phyloP scores from a whole-genome alignment of 2,888 invertebrate genomes.

The Operophtera brumata region DNA sequence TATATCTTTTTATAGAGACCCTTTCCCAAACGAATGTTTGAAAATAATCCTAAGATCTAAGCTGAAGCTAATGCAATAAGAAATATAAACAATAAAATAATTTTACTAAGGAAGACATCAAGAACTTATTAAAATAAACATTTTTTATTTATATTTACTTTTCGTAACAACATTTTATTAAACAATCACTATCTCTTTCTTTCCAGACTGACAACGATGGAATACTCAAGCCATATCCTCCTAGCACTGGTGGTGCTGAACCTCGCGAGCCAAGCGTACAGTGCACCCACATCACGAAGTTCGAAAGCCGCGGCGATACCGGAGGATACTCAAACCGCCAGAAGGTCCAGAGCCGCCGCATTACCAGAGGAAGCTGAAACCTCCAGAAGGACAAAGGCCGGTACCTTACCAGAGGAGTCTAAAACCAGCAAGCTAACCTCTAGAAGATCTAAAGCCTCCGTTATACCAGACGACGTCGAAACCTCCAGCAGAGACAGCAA shows the following conservation, averaged over 20 bases:
- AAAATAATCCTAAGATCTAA: too few relatives aligned
- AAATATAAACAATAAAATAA: too few relatives aligned
- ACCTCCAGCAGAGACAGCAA: slow-evolving; percentile 56
- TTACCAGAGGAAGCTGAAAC: slow-evolving; percentile 2
- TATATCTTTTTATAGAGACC: too few relatives aligned
- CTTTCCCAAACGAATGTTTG: too few relatives aligned
- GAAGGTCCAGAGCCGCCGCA: slow-evolving; percentile 35
- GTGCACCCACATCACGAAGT: slow-evolving; percentile 58
- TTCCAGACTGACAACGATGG: slow-evolving; percentile 63
- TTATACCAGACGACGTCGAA: slow-evolving; percentile 43
- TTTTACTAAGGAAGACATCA: too few relatives aligned
- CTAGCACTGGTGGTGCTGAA: slow-evolving; percentile 52
- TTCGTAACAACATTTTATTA: too few relatives aligned
- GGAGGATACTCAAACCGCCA: slow-evolving; percentile 43
- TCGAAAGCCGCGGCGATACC: slow-evolving; percentile 53
- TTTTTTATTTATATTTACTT: too few relatives aligned
- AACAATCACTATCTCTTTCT: slow-evolving; percentile 28
- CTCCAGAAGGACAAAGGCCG: background rate
- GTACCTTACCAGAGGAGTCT: slow-evolving; percentile 37
- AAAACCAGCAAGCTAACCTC: slow-evolving; percentile 55
- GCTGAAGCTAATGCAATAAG: too few relatives aligned
- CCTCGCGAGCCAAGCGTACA: slow-evolving; percentile 48
- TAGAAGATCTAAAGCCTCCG: slow-evolving; percentile 60
- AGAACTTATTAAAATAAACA: too few relatives aligned
- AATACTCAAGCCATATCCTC: slow-evolving; percentile 49